Evolutionary conservation across 2,797 vertebrate species (phyloP), one percentile per base, ranked within the genome.

Genomic region (Sebastes matsubarae): DNA sequence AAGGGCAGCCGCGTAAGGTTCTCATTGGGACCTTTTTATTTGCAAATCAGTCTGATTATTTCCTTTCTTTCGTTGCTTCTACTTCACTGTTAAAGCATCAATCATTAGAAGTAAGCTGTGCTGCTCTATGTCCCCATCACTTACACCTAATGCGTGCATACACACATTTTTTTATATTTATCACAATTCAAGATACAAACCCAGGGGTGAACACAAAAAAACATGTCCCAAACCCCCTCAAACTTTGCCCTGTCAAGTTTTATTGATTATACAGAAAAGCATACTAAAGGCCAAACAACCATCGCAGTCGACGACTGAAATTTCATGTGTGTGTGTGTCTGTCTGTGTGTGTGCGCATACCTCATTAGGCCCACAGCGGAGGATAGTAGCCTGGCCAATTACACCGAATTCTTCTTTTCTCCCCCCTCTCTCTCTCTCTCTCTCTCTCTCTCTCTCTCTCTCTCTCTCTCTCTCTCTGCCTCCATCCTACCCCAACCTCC

Each of bases 351-450:
- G 36, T 81, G 84, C 82, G 76, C 88, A 54, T 77, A 85, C 90
- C 89, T 94, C 92, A 94, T 95, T 94, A 94, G 86, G 84, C 81
- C 89, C 87, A 87, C 72, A 90, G 85, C 86, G 75, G 80, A 92
- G 85, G 73, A 92, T 66, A 79, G 87, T 85, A 75, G 83, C 78
- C 68, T 71, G 71, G 81, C 87, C 87, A 94, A 94, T 93, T 93
- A 92, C 75, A 82, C 72, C 14, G 32, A 88, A 87, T 89, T 91
- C 83, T 84, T 67, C 67, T 78, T 69, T 81, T 80, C 58, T 77
- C 72, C 36, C 36, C 1, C 36, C 74, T 67, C 66, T 71, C 36
- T 30, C 60, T 63, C 20, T 66, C n/a, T 83, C 73, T 67, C 65
- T 72, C 36, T 34, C 60, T 68, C 20, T 60, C 20, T 83, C 73